Percentiles rank a stretch among this genome's conserved stretches.
These are phyloP conservation scores for Microcebus lehilahytsara DNA, from an alignment of 2,113 vertebrate genomes.

Conservation along the genomic window DNA sequence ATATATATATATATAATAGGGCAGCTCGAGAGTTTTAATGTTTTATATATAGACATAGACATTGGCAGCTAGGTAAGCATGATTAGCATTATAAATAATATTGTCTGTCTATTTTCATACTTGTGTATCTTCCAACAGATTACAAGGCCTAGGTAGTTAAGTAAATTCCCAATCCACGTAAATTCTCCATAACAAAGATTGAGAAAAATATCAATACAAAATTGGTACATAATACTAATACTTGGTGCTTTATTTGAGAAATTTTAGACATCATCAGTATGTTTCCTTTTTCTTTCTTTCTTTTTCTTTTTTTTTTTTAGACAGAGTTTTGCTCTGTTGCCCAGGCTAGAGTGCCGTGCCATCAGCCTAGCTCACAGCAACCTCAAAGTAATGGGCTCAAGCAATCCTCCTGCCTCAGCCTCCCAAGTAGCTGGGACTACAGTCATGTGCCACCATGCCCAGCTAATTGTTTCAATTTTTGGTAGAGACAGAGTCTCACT, in stretches of 20 bases:
- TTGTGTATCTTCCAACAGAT: background rate
- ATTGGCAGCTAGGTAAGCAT: background rate
- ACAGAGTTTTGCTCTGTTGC: no score
- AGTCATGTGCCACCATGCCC: no score
- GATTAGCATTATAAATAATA: background rate
- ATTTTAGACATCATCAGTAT: background rate
- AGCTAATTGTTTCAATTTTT: no score
- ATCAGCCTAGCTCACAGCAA: no score
- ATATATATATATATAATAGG: no score
- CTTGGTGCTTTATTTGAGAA: background rate
- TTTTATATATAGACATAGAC: background rate
- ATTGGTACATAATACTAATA: background rate
- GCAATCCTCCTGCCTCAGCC: no score
- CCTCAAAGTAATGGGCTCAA: no score
- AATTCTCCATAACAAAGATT: background rate
- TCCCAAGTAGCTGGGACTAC: no score
- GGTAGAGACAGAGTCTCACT: no score
- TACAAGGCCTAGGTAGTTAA: background rate
- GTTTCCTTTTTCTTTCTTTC: background rate
- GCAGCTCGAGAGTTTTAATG: background rate
- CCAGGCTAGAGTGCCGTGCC: no score
- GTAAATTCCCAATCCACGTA: background rate
- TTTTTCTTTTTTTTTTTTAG: no score
- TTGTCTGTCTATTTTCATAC: background rate
- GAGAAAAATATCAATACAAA: background rate